Conservation (phyloP, 2,113 vertebrate species). For the Xenopus laevis region DNA sequence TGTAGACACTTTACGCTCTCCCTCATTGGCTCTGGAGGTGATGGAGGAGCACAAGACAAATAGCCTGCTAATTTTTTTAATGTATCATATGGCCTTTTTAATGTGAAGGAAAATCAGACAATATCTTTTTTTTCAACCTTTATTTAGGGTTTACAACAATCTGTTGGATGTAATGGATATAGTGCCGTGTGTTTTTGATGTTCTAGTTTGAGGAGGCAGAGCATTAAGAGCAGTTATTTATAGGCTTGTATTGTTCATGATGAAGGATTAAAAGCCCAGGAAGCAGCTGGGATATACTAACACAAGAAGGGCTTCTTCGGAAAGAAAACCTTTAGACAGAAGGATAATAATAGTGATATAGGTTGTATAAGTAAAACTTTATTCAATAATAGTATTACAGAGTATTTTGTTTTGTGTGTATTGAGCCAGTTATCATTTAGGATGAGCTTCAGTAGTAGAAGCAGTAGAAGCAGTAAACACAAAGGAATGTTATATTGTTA, state of each 20-base stretch:
- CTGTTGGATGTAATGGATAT: constrained; percentile 53
- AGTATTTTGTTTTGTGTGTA: too few relatives aligned
- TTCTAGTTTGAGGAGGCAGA: constrained; percentile 50
- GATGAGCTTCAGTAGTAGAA: too few relatives aligned
- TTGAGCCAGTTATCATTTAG: too few relatives aligned
- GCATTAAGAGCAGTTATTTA: constrained; percentile 55
- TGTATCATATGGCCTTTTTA: constrained; percentile 46
- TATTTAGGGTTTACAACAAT: constrained; percentile 67
- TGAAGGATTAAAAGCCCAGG: not conserved
- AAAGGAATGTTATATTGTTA: too few relatives aligned
- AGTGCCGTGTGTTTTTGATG: constrained; percentile 42
- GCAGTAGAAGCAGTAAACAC: too few relatives aligned
- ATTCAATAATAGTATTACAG: too few relatives aligned
- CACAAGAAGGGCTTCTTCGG: too few relatives aligned
- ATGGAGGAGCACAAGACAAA: constrained; percentile 77
- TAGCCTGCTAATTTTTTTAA: constrained; percentile 65
- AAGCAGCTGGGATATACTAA: not conserved
- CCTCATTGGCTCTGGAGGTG: constrained; percentile 79
- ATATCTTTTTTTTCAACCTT: constrained; percentile 60
- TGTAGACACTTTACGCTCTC: constrained; percentile 67
- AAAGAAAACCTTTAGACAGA: too few relatives aligned
- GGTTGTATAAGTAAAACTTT: too few relatives aligned
- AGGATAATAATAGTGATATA: too few relatives aligned
- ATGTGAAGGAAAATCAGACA: constrained; percentile 68
- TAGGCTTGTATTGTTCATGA: constrained; percentile 7